Base-by-base conservation (phyloP, 2,888 invertebrate genomes). In the Eilema depressum region DNA sequence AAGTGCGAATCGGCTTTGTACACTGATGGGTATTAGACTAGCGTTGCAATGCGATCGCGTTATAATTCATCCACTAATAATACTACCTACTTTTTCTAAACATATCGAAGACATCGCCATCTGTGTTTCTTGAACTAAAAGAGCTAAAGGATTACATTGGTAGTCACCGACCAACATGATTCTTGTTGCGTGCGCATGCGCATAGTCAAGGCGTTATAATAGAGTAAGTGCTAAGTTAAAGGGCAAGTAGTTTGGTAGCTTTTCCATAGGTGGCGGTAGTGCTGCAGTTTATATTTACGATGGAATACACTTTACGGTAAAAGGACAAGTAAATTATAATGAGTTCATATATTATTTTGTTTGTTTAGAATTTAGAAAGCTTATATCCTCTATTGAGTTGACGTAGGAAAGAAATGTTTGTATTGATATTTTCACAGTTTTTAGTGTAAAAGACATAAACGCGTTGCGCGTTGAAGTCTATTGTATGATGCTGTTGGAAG, bases 371-470 rank as follows among this genome's bases (percentile, higher is more conserved):
- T 63, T 63, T 63, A 11, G 26, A n/a, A n/a, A 33, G 25, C 65
- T 17, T 17, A 65, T 7, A 12, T n/a, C 7, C 17, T 26, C 11
- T 12, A 7, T n/a, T 66, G 11, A 26, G 30, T 53, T 56, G 7
- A 28, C 20, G 17, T n/a, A 20, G 25, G 2, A 23, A 23, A 17
- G 14, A 30, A 65, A n/a, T n/a, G 1, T 12, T 30, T 30, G 17
- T 17, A 8, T 25, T 41, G 23, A 28, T 12, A 14, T 56, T 12
- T 11, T 57, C 12, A 3, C 11, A 0, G n/a, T 28, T 47, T 25
- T 59, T n/a, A 66, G 66, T 79, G 79, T 74, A 82, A 84, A 86
- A 88, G 88, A 89, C 85, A 81, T 88, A 79, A 88, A 89, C 88
- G 88, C 83, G 81, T 69, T 57, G 23, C 37, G 68, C 72, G 71